phyloP scores from a whole-genome alignment of 2,888 invertebrate genomes.

The Sicus ferrugineus region DNA sequence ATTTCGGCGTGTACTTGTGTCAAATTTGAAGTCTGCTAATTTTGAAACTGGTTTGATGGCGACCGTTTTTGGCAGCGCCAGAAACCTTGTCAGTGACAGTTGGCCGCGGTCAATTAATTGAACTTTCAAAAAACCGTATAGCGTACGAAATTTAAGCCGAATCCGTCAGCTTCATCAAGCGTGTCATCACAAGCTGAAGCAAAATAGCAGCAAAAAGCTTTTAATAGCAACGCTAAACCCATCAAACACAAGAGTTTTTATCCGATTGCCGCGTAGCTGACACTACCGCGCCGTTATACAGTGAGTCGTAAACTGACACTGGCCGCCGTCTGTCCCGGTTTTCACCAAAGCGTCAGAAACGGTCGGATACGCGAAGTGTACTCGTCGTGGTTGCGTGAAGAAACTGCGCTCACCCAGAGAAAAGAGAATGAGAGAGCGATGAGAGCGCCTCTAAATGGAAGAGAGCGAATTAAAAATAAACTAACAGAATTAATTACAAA shows the following conservation, averaged over 20 bases:
- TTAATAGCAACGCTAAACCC: slow-evolving; percentile 25
- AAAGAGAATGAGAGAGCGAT: slow-evolving; percentile 5
- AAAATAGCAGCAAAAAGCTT: background rate
- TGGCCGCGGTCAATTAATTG: background rate
- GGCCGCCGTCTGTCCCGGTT: slow-evolving; percentile 30
- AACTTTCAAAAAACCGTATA: background rate
- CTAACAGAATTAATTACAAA: no score
- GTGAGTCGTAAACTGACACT: slow-evolving; percentile 32
- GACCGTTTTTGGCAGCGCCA: background rate
- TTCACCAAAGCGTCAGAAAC: slow-evolving; percentile 2
- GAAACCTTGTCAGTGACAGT: background rate
- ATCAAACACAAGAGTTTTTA: background rate
- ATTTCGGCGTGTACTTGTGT: background rate
- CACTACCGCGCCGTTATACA: slow-evolving; percentile 32
- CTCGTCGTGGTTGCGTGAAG: background rate
- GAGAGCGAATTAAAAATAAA: no score
- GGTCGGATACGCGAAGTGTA: slow-evolving; percentile 1
- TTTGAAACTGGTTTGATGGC: background rate
- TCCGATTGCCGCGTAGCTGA: background rate
- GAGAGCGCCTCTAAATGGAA: background rate
- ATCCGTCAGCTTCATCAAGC: slow-evolving; percentile 7
- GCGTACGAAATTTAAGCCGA: background rate
- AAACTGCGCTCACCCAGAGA: background rate
- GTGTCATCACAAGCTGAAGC: background rate
- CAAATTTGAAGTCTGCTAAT: background rate